Percentiles rank a stretch among this genome's conserved stretches.
Conservation (phyloP, 1,140 invertebrate genomes). For the Nebria ingens region DNA sequence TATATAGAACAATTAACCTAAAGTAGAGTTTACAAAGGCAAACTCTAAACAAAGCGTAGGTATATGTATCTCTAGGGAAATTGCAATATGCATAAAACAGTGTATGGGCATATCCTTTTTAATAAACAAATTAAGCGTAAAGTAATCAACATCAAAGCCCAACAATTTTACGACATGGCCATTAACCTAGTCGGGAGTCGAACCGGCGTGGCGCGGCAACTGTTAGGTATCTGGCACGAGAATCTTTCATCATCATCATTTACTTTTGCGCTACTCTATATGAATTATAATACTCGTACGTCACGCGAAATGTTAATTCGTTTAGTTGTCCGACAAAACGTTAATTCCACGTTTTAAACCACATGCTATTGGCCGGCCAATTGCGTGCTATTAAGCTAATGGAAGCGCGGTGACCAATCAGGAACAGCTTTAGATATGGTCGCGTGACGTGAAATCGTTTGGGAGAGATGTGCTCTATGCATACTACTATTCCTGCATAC, state of each 20-base stretch:
- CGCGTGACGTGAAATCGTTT: conserved; percentile 5
- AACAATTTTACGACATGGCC: no score
- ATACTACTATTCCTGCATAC: no score
- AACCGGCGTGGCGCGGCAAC: no score
- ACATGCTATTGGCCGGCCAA: conserved; percentile 3
- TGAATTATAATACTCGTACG: background rate
- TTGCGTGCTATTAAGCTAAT: conserved; percentile 8
- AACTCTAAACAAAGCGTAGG: no score
- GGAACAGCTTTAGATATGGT: conserved; percentile 3
- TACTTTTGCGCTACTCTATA: background rate
- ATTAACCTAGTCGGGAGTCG: no score
- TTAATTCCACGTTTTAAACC: conserved; percentile 8
- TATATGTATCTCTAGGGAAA: no score
- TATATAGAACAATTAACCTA: no score
- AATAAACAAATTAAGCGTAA: background rate
- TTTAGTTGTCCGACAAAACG: conserved; percentile 8
- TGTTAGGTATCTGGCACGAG: conserved; percentile 3
- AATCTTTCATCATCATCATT: background rate
- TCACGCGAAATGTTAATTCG: conserved; percentile 7
- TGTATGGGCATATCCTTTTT: no score
- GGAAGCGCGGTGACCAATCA: background rate
- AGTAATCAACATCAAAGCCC: background rate
- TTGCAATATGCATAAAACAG: no score
- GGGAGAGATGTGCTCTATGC: no score
- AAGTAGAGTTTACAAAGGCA: no score